Evolutionary conservation across 2,888 invertebrate genomes (phyloP).

Genomic region (Calliphora vomitoria): DNA sequence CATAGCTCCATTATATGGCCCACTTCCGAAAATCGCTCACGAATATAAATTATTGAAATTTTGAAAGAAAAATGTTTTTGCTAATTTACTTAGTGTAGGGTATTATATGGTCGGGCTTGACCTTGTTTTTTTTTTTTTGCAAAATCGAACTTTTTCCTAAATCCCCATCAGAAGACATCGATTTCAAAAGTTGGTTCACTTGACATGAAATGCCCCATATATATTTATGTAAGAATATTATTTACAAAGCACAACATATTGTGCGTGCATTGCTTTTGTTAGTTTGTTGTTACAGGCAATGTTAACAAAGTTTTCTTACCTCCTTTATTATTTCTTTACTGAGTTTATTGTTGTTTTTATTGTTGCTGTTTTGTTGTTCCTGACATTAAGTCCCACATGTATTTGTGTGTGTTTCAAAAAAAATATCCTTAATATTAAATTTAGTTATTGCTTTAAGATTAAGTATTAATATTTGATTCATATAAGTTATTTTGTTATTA

Average conservation of each 20-base stretch:
- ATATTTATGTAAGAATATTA: not conserved
- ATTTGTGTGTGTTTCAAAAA: too few relatives aligned
- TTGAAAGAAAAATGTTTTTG: too few relatives aligned
- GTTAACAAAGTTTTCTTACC: constrained; percentile 30
- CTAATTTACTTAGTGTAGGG: too few relatives aligned
- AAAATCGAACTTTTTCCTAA: too few relatives aligned
- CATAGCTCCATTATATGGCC: too few relatives aligned
- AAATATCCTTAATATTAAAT: constrained; percentile 46
- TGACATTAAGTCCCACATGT: constrained; percentile 7
- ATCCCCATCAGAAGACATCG: too few relatives aligned
- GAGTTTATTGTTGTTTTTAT: constrained; percentile 4
- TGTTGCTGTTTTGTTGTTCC: not conserved
- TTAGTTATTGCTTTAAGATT: constrained; percentile 10
- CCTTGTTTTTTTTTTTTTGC: too few relatives aligned
- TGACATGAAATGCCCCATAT: too few relatives aligned
- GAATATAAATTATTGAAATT: too few relatives aligned
- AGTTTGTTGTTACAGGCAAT: constrained; percentile 28
- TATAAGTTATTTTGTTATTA: constrained; percentile 19
- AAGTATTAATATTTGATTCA: not conserved
- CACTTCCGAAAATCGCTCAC: too few relatives aligned
- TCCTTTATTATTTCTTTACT: not conserved
- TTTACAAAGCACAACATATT: constrained; percentile 24
- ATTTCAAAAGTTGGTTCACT: too few relatives aligned
- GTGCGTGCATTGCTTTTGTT: constrained; percentile 53
- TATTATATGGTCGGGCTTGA: too few relatives aligned